A percentile compares a stretch with the other conserved stretches of the same genome.
phyloP scores from a whole-genome alignment of 2,113 vertebrate genomes.

The Petroica traversi region DNA sequence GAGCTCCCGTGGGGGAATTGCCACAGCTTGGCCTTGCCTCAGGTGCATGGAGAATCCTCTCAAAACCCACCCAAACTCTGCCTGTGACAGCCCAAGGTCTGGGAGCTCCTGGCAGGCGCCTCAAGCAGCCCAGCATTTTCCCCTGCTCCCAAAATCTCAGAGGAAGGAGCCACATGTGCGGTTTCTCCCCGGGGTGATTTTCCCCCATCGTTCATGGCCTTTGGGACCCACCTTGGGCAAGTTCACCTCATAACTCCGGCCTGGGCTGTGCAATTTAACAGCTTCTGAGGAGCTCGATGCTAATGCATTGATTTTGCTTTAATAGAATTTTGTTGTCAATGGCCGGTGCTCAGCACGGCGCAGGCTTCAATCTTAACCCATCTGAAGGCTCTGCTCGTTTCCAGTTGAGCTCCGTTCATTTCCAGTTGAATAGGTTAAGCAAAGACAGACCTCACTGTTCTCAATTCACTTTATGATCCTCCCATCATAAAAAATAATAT shows the following conservation, averaged over 20 bases:
- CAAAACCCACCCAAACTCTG: rapidly evolving
- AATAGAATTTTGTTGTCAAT: constrained; percentile 72
- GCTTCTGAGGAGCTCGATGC: constrained; percentile 60
- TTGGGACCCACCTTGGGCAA: not conserved
- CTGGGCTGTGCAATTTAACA: constrained; percentile 48
- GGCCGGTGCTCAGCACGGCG: constrained; percentile 55
- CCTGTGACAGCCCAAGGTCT: rapidly evolving
- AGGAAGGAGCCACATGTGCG: rapidly evolving
- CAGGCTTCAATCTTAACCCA: constrained; percentile 75
- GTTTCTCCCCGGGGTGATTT: not conserved
- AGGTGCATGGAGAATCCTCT: rapidly evolving
- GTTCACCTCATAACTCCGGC: constrained; percentile 38
- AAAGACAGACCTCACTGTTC: constrained; percentile 84
- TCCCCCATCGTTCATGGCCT: not conserved
- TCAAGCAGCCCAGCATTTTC: not conserved
- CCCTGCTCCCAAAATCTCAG: not conserved
- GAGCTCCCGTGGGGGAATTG: not conserved
- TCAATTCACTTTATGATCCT: constrained; percentile 85
- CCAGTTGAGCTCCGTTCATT: constrained; percentile 80
- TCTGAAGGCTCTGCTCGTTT: constrained; percentile 71
- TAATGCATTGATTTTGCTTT: constrained; percentile 71
- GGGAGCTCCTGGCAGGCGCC: rapidly evolving
- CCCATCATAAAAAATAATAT: constrained; percentile 91
- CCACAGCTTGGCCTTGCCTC: rapidly evolving
- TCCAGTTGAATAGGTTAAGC: constrained; percentile 85